Base-by-base conservation (phyloP, 2,888 invertebrate genomes). In the Sisyra nigra region DNA sequence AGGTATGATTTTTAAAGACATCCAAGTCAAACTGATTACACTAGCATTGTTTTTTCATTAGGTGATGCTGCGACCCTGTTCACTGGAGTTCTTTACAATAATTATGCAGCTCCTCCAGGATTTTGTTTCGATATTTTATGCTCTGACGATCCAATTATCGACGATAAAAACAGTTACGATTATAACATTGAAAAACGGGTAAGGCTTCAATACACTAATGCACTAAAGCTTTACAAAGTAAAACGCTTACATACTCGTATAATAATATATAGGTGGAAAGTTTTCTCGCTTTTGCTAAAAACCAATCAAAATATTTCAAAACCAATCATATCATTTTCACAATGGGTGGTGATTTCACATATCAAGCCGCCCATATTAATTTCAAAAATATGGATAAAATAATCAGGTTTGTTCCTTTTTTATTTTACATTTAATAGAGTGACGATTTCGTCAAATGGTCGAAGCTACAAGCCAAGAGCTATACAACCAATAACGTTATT, bases 51-150 rank as follows among this genome's bases (percentile, higher is more conserved):
- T n/a, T n/a, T n/a, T n/a, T n/a, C n/a, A n/a, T n/a, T n/a, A 77
- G 79, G 76, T 1, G 68, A 72, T 19, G 53, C 68, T 0, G 72
- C 80, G 0, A 73, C 81, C 51, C 62, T 96, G 6, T 91, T 94
- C 53, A 89, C 91, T 0, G 83, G 89, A 0, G 78, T 80, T 0
- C 65, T 92, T 9, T 84, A 71, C 58, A 88, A 91, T 52, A 75
- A 72, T 1, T 93, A 93, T 57, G 73, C 74, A 0, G 82, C 91
- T 0, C 96, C 96, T 0, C 68, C 73, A 5, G 93, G 92, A 0
- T 96, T 93, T 60, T 96, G 96, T 55, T 97, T 89, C 59, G 96
- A 97, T 57, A 69, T 81, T 4, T 67, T 86, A 0, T 96, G 96
- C 55, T 58, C 61, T 0, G 88, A 89, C 56, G 80, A 82, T 38